These are phyloP conservation scores for Byasa hedistus DNA, from an alignment of 2,888 invertebrate genomes.

Conservation along the genomic window DNA sequence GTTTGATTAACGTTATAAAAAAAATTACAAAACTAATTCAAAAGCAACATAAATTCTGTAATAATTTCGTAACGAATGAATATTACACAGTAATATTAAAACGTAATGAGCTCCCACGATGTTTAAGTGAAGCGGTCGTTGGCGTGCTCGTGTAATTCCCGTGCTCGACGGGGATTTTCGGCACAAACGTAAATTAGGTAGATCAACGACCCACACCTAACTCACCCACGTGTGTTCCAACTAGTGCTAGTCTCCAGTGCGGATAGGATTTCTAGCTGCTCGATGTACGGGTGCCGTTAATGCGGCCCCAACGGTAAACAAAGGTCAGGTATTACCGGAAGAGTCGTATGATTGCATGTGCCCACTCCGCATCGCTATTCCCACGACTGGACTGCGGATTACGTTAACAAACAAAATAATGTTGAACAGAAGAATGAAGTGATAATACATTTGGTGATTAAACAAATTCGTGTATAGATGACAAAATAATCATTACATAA, in stretches of 20 bases:
- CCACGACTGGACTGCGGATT: constrained; percentile 8
- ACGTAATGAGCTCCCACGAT: constrained; percentile 11
- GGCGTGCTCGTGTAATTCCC: constrained; percentile 7
- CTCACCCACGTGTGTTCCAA: constrained; percentile 1
- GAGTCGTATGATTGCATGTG: constrained; percentile 20
- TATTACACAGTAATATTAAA: not conserved
- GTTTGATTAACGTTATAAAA: no score
- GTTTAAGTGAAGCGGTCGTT: constrained; percentile 28
- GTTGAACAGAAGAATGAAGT: no score
- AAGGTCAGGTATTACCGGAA: constrained; percentile 25
- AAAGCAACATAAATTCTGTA: constrained; percentile 5
- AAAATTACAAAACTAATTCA: not conserved
- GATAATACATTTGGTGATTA: not conserved
- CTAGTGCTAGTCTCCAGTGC: constrained; percentile 6
- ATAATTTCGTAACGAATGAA: constrained; percentile 12
- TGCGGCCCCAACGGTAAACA: constrained; percentile 23
- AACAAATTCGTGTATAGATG: no score
- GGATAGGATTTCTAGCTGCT: constrained; percentile 14
- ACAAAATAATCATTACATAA: no score
- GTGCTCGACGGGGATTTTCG: constrained; percentile 14
- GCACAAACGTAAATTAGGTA: constrained; percentile 4
- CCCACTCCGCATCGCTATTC: constrained; percentile 2
- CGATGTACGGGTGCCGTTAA: constrained; percentile 20
- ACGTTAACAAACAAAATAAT: constrained; percentile 10
- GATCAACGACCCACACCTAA: constrained; percentile 13